Base-by-base conservation (phyloP, 2,797 vertebrate species). In the Rhinella marina region DNA sequence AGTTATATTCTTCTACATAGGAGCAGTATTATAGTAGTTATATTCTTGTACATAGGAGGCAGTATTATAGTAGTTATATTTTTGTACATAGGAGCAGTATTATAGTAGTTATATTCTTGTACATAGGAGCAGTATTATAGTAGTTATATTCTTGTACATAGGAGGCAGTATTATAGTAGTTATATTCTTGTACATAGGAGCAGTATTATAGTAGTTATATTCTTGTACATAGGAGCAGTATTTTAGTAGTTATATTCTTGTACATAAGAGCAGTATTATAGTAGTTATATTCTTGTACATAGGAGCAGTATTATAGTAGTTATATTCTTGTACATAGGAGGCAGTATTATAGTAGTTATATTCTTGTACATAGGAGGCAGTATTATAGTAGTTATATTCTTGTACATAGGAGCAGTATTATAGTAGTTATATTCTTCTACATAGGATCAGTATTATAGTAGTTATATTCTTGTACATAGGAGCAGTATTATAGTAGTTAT, bases 241-340 rank as follows among this genome's bases (percentile, higher is more conserved):
- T 68, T 68, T 29, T 68, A 68, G 64, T 68, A 68, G 64, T 68
- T 68, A 68, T 68, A 68, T 68, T 68, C 64, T 68, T 68, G 25
- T 68, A 68, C 11, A 68, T 68, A 68, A 13, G 13, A 7, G 64
- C 25, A 68, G 64, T 68, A 61, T 68, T 68, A 68, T 68, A 61
- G 59, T 61, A 61, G 59, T 61, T 61, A 61, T 68, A 29, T 12
- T 25, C 25, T 68, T 62, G 21, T 62, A n/a, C 8, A 62, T 11
- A 11, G 61, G 23, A 7, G 61, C 21, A 62, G 61, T 62, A 62
- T 23, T 62, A 62, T 62, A 62, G 61, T 62, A 62, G 61, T 62
- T 62, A n/a, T 62, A 62, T 62, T 62, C 61, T 62, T 62, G 61
- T 62, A 62, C 61, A 62, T 62, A 62, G 61, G 61, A 8, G 59